Evolutionary conservation across 2,113 vertebrate species (phyloP).

Genomic region (Tupaia chinensis): DNA sequence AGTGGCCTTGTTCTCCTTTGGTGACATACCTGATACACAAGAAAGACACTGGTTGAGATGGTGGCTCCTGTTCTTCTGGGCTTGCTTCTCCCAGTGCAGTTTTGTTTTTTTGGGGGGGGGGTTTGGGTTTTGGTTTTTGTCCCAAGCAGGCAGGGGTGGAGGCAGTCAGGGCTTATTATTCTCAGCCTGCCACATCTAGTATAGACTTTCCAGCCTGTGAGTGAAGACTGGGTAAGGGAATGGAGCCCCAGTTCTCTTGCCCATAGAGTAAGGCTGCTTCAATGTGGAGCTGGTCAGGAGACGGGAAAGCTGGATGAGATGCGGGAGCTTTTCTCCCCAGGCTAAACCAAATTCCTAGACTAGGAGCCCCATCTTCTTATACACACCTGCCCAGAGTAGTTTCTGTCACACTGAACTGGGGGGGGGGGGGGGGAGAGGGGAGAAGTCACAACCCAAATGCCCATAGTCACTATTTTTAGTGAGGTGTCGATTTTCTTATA

Average conservation of each 20-base stretch:
- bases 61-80: not conserved
- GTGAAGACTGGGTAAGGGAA: not conserved
- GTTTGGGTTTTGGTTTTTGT: too few relatives aligned
- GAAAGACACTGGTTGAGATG: not conserved
- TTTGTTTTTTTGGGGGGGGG: too few relatives aligned
- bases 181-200: not conserved
- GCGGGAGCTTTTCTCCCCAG: not conserved
- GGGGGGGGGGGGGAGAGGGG: fast-evolving
- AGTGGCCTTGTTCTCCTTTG: not conserved
- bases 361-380: too few relatives aligned
- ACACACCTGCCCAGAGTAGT: not conserved
- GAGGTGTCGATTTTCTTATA: not conserved
- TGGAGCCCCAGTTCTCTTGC: not conserved
- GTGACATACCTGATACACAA: not conserved
- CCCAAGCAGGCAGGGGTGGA: too few relatives aligned
- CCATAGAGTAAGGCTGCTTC: not conserved
- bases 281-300: fast-evolving
- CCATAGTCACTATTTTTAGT: too few relatives aligned
- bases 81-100: fast-evolving
- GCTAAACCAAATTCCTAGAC: not conserved
- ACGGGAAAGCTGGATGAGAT: too few relatives aligned
- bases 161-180: fast-evolving
- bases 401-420: not conserved
- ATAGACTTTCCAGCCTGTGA: fast-evolving
- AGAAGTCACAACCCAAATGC: not conserved